Percentiles rank a stretch among this genome's conserved stretches.
These are phyloP conservation scores for Ursus arctos DNA, from an alignment of 2,113 vertebrate species.

Conservation along the genomic window DNA sequence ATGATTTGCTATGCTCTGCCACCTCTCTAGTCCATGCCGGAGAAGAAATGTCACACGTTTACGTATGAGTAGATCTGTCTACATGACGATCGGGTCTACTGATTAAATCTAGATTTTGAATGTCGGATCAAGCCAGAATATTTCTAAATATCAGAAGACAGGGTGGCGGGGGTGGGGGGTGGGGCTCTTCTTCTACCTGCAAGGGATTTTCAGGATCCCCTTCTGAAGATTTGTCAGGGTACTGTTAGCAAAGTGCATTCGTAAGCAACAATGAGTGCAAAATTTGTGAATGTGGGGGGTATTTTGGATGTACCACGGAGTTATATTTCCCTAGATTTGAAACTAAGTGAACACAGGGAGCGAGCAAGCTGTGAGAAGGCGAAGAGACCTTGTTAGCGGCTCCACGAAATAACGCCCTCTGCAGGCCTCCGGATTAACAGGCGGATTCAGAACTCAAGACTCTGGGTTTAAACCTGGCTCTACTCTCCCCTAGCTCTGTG, in stretches of 20 bases:
- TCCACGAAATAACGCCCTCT: not conserved
- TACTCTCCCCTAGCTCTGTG: not conserved
- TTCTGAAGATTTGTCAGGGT: not conserved
- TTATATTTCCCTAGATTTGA: not conserved
- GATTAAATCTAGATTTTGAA: conserved; percentile 1
- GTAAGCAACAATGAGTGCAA: not conserved
- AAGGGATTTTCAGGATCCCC: not conserved
- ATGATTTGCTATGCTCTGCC: not conserved
- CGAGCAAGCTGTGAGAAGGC: not conserved
- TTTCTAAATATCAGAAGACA: not conserved
- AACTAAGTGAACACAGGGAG: not conserved
- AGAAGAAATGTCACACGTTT: conserved; percentile 28
- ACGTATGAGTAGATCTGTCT: not conserved
- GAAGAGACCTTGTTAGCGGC: not conserved
- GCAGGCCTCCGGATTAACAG: not conserved
- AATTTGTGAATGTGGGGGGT: not conserved
- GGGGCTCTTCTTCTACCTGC: not conserved
- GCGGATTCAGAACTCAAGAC: not conserved
- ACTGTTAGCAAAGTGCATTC: not conserved
- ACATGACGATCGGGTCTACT: not conserved
- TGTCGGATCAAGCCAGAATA: conserved; percentile 1
- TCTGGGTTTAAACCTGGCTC: not conserved
- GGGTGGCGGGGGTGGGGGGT: no score
- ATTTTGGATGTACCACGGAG: not conserved
- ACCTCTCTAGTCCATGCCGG: not conserved